phyloP scores from a whole-genome alignment of 2,888 invertebrate species.

The Eilema sororculum region DNA sequence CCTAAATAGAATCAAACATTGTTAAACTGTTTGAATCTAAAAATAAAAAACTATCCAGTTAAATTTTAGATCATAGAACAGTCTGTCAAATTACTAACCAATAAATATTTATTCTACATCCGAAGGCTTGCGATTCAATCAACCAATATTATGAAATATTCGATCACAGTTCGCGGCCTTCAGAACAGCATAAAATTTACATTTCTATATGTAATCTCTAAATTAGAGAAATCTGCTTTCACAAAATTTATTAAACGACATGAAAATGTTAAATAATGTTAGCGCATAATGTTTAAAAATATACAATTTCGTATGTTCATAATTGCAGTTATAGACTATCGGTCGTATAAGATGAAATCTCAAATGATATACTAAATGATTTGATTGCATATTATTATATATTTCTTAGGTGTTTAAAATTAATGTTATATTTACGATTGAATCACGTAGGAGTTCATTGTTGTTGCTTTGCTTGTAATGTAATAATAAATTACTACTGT shows the following conservation, averaged over 20 bases:
- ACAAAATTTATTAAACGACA: constrained; percentile 5
- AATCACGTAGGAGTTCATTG: background rate
- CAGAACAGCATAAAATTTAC: constrained; percentile 18
- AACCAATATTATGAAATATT: background rate
- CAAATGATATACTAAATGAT: background rate
- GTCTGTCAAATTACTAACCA: background rate
- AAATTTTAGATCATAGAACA: background rate
- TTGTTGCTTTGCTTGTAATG: no score
- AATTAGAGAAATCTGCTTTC: constrained; percentile 23
- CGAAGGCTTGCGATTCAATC: background rate
- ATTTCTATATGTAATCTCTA: constrained; percentile 17
- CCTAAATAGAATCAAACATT: background rate
- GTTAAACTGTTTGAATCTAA: background rate
- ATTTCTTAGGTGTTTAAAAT: background rate
- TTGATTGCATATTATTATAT: background rate
- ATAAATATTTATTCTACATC: background rate
- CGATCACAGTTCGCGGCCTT: constrained; percentile 13
- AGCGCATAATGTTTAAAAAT: constrained; percentile 1
- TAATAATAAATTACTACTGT: no score
- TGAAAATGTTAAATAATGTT: constrained; percentile 3
- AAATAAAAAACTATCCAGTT: background rate
- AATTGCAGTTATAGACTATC: background rate
- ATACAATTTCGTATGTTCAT: background rate
- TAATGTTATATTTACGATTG: background rate
- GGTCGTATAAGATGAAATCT: background rate